These are phyloP conservation scores for Glomeris marginata DNA, from an alignment of 2,888 invertebrate species.

Conservation along the genomic window DNA sequence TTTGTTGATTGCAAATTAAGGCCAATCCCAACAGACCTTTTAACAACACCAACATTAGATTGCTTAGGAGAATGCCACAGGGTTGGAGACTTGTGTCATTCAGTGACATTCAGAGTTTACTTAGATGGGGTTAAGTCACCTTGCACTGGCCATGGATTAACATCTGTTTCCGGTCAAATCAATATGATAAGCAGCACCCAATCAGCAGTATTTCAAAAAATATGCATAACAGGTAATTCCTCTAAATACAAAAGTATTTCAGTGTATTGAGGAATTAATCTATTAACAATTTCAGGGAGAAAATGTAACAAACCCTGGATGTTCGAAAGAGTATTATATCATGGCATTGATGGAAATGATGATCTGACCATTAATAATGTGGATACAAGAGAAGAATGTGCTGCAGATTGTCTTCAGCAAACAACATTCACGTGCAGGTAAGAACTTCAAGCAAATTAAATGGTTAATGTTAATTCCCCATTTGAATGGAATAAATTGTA, in stretches of 20 bases:
- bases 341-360: constrained; percentile 51
- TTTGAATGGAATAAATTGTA: not conserved
- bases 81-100: too few relatives aligned
- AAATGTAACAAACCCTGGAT: constrained; percentile 48
- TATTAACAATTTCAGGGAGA: constrained; percentile 13
- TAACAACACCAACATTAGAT: constrained; percentile 5
- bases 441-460: too few relatives aligned
- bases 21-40: constrained; percentile 9
- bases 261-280: too few relatives aligned
- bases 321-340: constrained; percentile 58
- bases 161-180: too few relatives aligned
- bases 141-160: too few relatives aligned
- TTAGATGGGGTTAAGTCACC: too few relatives aligned
- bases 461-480: too few relatives aligned
- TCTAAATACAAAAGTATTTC: too few relatives aligned
- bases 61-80: constrained; percentile 9
- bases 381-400: constrained; percentile 50
- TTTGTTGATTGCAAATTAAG: constrained; percentile 4
- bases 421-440: constrained; percentile 38
- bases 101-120: too few relatives aligned
- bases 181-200: too few relatives aligned
- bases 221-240: too few relatives aligned
- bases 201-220: too few relatives aligned
- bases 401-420: constrained; percentile 43
- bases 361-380: constrained; percentile 43